These are phyloP conservation scores for Drosophila mojavensis DNA, from an alignment of 1,140 invertebrate species.

Conservation along the genomic window DNA sequence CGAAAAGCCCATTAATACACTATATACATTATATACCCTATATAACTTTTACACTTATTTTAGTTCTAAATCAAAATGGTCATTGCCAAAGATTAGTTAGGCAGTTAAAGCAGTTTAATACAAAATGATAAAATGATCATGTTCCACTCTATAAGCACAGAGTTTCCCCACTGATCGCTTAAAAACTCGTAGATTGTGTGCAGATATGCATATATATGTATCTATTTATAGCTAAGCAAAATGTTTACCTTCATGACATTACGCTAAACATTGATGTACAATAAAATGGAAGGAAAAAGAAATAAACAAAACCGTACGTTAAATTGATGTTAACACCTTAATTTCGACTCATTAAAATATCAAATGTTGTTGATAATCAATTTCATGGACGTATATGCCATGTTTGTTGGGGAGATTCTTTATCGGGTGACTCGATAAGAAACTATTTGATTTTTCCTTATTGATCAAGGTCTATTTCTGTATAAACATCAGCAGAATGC, in stretches of 20 bases:
- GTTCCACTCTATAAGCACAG: not conserved
- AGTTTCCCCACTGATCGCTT: not conserved
- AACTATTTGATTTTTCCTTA: constrained; percentile 12
- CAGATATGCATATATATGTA: too few species aligned
- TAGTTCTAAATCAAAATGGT: not conserved
- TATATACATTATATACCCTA: too few species aligned
- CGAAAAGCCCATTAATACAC: too few species aligned
- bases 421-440: constrained; percentile 38
- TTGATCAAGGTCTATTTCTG: constrained; percentile 23
- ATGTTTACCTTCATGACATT: constrained; percentile 29
- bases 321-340: constrained; percentile 37
- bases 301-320: constrained; percentile 18
- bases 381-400: constrained; percentile 26
- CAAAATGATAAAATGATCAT: not conserved
- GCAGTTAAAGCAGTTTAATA: not conserved
- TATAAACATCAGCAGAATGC: constrained; percentile 12
- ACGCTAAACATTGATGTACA: constrained; percentile 2
- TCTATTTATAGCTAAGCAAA: not conserved
- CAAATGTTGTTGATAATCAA: constrained; percentile 43
- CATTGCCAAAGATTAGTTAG: constrained; percentile 18
- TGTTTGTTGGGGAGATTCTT: constrained; percentile 36
- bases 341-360: constrained; percentile 30
- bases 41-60: too few species aligned
- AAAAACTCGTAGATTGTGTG: not conserved
- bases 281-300: constrained; percentile 7